Conservation (phyloP, 1,140 invertebrate species). For the Zaprionus inermis region DNA sequence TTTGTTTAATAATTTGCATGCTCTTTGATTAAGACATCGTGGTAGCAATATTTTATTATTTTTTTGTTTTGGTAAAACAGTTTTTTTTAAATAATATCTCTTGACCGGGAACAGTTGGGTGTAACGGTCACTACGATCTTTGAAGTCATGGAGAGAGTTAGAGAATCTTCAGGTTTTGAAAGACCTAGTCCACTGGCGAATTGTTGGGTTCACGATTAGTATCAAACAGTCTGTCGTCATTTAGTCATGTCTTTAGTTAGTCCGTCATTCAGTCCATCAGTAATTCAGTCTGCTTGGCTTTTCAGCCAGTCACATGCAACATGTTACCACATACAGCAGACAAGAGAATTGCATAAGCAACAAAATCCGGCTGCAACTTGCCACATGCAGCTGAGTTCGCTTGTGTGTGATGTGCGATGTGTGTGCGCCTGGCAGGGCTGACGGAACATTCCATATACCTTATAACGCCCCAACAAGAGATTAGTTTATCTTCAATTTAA, state of each 20-base stretch:
- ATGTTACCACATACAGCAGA: constrained; percentile 56
- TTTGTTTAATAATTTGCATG: no score
- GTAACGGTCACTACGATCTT: no score
- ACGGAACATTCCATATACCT: background rate
- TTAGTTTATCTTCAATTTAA: background rate
- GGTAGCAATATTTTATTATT: no score
- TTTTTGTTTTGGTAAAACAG: no score
- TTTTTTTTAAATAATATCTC: no score
- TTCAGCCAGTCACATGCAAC: constrained; percentile 46
- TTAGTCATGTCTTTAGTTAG: constrained; percentile 1
- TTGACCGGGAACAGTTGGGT: no score
- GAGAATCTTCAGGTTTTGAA: no score
- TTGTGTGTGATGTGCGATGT: background rate
- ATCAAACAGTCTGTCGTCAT: background rate
- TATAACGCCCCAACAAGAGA: no score
- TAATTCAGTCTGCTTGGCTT: background rate
- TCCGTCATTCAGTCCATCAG: constrained; percentile 11
- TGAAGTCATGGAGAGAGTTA: no score
- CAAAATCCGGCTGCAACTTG: constrained; percentile 25
- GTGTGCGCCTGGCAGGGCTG: background rate
- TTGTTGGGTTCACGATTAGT: background rate
- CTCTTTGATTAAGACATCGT: no score
- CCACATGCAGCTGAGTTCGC: background rate
- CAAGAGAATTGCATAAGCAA: constrained; percentile 71
- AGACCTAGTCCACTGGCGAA: background rate